Base-by-base conservation (phyloP, 2,888 invertebrate genomes). In the Amblyjoppa fuscipennis region DNA sequence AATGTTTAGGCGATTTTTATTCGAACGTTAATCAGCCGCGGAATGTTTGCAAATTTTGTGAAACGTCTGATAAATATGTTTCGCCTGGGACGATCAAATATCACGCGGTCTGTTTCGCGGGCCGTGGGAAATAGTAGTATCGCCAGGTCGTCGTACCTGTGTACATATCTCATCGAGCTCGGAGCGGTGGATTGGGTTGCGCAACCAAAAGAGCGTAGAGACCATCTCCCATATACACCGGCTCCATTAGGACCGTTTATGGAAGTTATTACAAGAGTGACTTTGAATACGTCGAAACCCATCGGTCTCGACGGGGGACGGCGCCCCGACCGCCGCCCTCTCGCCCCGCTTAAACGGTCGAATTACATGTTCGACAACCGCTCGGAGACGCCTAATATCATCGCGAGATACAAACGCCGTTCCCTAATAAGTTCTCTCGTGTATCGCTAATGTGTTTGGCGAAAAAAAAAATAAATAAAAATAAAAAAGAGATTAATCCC, bases 221-320 rank as follows among this genome's bases (percentile, higher is more conserved):
- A 38, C 25, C 9, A 59, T 69, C 76, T 51, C 49, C 56, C 34
- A 31, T 66, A 73, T 61, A 69, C 53, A 69, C 68, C 87, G 81
- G 89, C 87, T 89, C 89, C 87, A 90, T 91, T 89, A 87, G 89
- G 89, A 88, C 87, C 89, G 89, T 90, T 90, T 88, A 87, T 88
- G 87, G 88, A 87, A 88, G 88, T 92, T 92, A 92, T 91, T 93
- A 92, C 91, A 90, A 91, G 92, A 92, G 92, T 93, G 93, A 93
- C 92, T 93, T 90, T 90, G 91, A 90, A 91, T 91, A 92, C 90
- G 89, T 90, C 90, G 90, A 91, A 90, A 89, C 91, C 90, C 91
- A 91, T 92, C 91, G 88, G 89, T 89, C 92, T 88, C 93, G 88
- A 90, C 93, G 90, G 92, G 92, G 86, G 89, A 90, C 90, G 89